phyloP scores from a whole-genome alignment of 2,113 vertebrate species.

The Solea senegalensis region DNA sequence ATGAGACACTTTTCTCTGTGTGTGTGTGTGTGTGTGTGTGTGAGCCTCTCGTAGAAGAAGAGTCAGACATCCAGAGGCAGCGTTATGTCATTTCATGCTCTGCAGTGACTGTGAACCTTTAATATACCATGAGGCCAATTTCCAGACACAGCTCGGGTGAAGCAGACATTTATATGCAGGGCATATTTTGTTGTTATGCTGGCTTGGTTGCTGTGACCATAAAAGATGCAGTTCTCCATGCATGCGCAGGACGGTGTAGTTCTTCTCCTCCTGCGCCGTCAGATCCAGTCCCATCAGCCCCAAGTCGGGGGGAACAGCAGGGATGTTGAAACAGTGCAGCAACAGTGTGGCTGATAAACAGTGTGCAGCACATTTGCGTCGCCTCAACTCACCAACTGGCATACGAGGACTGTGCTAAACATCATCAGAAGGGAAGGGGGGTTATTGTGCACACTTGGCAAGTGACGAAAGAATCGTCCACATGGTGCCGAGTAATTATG shows the following conservation, averaged over 20 bases:
- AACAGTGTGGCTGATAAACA: slow-evolving; percentile 56
- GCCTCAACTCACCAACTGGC: slow-evolving; percentile 10
- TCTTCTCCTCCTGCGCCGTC: slow-evolving; percentile 48
- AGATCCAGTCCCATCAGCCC: slow-evolving; percentile 50
- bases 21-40: too few species aligned
- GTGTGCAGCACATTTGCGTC: slow-evolving; percentile 38
- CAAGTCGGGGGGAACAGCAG: slow-evolving; percentile 15
- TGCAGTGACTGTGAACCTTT: slow-evolving; percentile 11
- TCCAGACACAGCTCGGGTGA: slow-evolving; percentile 17
- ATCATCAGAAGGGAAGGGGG: slow-evolving; percentile 29
- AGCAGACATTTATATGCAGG: slow-evolving; percentile 37
- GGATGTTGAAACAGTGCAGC: slow-evolving; percentile 40
- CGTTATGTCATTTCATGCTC: slow-evolving; percentile 42
- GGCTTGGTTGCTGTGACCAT: slow-evolving; percentile 7
- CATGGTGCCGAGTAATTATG: slow-evolving; percentile 36
- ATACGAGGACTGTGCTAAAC: slow-evolving; percentile 20
- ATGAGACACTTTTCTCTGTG: slow-evolving; percentile 30
- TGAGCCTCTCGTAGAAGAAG: slow-evolving; percentile 9
- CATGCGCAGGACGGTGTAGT: slow-evolving; percentile 1
- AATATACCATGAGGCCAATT: slow-evolving; percentile 43
- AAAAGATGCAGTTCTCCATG: slow-evolving; percentile 22
- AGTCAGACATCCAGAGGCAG: slow-evolving; percentile 39
- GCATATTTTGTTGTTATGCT: not conserved
- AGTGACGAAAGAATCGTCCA: slow-evolving; percentile 19
- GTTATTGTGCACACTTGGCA: slow-evolving; percentile 26